Base-by-base conservation (phyloP, 2,113 vertebrate species). In the Callionymus lyra region DNA sequence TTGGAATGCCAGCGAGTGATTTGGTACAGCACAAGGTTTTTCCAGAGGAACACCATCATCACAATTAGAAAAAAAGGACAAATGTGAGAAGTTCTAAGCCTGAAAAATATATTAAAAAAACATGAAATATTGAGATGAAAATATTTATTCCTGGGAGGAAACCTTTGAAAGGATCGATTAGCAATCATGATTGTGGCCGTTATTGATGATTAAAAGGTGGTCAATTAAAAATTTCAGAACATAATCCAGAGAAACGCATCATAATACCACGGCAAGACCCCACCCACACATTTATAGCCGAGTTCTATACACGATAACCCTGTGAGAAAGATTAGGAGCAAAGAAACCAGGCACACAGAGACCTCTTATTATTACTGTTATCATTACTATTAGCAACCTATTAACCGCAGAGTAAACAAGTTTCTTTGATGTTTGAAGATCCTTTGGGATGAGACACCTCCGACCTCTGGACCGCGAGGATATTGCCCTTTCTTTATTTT, bases 1-100 rank as follows among this genome's bases (percentile, higher is more conserved):
- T 97, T 94, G 86, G 83, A 90, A 92, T 90, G 88, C 86, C 86
- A 61, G 50, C n/a, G n/a, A n/a, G n/a, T n/a, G n/a, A 65, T 73
- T 77, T 64, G 50, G 63, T 71, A 72, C 63, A 72, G 70, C 83
- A n/a, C n/a, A 87, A 86, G 87, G 85, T 27, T 27, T 27, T 8
- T 27, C 21, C 21, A 27, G 21, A 8, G 21, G 8, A 27, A 27
- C 21, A 27, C 21, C 21, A 27, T 8, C 8, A 8, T 4, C 21
- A n/a, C 1, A 12, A n/a, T n/a, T n/a, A n/a, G n/a, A n/a, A n/a
- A 34, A 41, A 31, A 16, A 9, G 21, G 21, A 5, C 21, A 16
- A 10, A 41, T 6, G n/a, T 35, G 12, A 11, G 12, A n/a, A n/a
- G n/a, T n/a, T n/a, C n/a, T n/a, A n/a, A n/a, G n/a, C n/a, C n/a